Evolutionary conservation across 2,888 invertebrate species (phyloP), one percentile per base, ranked within the genome.

Genomic region (Lepidochitona cinerea): DNA sequence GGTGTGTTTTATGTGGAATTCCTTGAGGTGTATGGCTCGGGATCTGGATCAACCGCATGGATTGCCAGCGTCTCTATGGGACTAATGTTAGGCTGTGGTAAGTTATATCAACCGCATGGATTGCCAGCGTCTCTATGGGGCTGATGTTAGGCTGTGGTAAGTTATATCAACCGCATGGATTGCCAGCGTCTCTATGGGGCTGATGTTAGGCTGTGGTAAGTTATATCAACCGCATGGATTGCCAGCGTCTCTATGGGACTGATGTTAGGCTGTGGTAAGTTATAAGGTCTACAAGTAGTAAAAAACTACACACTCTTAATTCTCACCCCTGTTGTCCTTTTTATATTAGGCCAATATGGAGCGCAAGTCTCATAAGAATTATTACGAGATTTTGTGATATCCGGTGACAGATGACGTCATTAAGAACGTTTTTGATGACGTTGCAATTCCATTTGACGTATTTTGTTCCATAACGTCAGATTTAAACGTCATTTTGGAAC

Each of bases 1-100:
- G 84, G 84, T 3, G 75, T 85, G 18, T 71, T 85, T 23, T 84
- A 81, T 68, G 82, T 82, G 32, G 84, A 83, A 53, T 76, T 85
- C 41, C 64, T 78, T 68, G 78, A 77, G 23, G 76, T 70, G 37
- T 85, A 76, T 68, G 78, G 71, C 4, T 54, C 72, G 9, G 79
- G 81, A 0, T 77, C 82, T 9, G 81, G 81, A 14, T 76, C 76
- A 54, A 79, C 81, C 9, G 83, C 83, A 0, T 82, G 80, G 79
- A 78, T 81, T 26, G 80, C 79, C 9, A 79, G 80, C 66, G 68
- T 77, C 6, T 70, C 75, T 35, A 26, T 78, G 0, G 75, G 79
- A 9, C 65, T 79, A 3, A 75, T 79, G 70, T 49, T 81, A 6
- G 79, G 78, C 32, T 74, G 81, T 6, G 80, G 83, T 83, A 74